Base-by-base conservation (phyloP, 2,113 vertebrate genomes). In the Microcebus lehilahytsara region DNA sequence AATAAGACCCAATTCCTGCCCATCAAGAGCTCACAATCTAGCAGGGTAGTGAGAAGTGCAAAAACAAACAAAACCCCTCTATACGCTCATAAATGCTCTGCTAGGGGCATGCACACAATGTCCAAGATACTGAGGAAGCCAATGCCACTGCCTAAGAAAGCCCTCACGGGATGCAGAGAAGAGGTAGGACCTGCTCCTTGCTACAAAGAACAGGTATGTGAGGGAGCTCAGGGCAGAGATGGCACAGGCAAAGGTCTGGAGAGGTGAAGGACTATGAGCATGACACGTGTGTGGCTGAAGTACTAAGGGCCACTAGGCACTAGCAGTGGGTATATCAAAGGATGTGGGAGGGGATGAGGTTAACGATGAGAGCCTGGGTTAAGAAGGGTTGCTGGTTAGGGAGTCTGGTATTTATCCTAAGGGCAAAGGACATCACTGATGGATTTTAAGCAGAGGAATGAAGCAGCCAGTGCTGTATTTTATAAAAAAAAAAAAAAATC, bases 361-460 rank as follows among this genome's bases (percentile, higher is more conserved):
- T 32, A 58, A 64, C 1, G 27, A 64, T 8, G 62, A 77, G 60
- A 95, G 92, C 62, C 0, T 6, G 11, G 80, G 3, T 66, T 72
- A 2, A 4, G 8, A 66, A 51, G 72, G 25, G n/a, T 37, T 56
- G 20, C 14, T 17, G 34, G 67, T 51, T 53, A 58, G 37, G 22
- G 94, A 89, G 42, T 46, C 81, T 60, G 37, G 78, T 74, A 90
- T 81, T 80, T 90, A 58, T 84, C 74, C 51, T 42, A 14, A 80
- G 72, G 84, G 66, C 46, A 84, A 25, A 88, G 67, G 66, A 83
- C 66, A 62, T 32, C 84, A 60, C 2, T 40, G 77, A 86, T 83
- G 40, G n/a, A 51, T 78, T 93, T 81, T 69, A 81, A 89, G 87
- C 46, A 72, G 51, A 95, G 42, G 84, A 84, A 85, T 53, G 58